Percentiles rank a stretch among this genome's conserved stretches.
Conservation (phyloP, 2,888 invertebrate genomes). For the Lapara coniferarum region DNA sequence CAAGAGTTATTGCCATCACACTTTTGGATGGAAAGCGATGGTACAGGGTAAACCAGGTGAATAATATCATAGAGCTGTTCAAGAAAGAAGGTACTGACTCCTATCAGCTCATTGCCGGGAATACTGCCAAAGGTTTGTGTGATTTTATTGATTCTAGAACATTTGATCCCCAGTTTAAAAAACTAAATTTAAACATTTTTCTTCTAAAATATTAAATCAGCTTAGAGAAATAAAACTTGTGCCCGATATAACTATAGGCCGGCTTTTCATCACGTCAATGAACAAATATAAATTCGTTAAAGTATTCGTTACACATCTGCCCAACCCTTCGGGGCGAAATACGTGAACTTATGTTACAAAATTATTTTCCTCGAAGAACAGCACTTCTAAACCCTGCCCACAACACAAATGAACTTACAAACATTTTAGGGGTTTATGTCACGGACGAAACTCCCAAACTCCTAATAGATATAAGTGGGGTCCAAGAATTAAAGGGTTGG, state of each 20-base stretch:
- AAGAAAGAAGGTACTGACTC: slow-evolving; percentile 54
- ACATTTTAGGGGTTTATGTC: slow-evolving; percentile 64
- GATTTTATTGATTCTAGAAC: neutral
- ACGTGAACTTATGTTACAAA: neutral
- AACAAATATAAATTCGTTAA: too few species aligned
- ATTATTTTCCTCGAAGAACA: neutral
- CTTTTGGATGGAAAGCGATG: slow-evolving; percentile 69
- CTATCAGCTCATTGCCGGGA: slow-evolving; percentile 87
- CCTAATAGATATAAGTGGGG: slow-evolving; percentile 84
- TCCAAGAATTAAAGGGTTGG: slow-evolving; percentile 80
- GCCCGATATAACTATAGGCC: too few species aligned
- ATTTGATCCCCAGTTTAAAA: too few species aligned
- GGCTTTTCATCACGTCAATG: too few species aligned
- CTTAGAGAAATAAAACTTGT: too few species aligned
- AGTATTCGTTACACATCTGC: too few species aligned
- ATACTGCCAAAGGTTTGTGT: slow-evolving; percentile 85
- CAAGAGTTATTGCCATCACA: slow-evolving; percentile 40
- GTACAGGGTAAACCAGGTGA: slow-evolving; percentile 74
- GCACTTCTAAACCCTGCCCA: neutral
- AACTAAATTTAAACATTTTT: too few species aligned
- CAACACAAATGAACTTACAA: neutral
- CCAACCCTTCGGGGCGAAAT: too few species aligned
- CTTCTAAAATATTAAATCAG: too few species aligned
- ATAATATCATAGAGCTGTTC: slow-evolving; percentile 74
- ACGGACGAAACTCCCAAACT: slow-evolving; percentile 60